Evolutionary conservation across 2,113 vertebrate species (phyloP).

Genomic region (Hemiprocne comata): DNA sequence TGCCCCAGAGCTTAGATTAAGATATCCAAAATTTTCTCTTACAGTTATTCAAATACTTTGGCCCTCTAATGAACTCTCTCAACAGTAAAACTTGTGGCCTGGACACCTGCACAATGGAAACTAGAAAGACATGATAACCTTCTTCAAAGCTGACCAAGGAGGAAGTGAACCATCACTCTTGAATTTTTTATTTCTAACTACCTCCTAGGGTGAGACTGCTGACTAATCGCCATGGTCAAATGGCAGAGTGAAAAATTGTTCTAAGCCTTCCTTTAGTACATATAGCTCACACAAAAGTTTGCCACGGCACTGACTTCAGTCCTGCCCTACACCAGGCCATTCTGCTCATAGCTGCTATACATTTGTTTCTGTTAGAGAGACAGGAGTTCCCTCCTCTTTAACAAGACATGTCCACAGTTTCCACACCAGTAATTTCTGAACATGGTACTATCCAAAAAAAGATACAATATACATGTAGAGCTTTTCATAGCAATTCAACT

Average conservation of each 20-base stretch:
- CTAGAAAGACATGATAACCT: not conserved
- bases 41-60: slow-evolving; percentile 33
- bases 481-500: not conserved
- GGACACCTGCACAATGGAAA: slow-evolving; percentile 44
- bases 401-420: not conserved
- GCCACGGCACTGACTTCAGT: not conserved
- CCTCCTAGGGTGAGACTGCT: not conserved
- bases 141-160: not conserved
- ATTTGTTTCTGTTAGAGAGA: not conserved
- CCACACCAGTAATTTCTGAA: not conserved
- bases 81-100: not conserved
- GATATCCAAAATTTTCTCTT: not conserved
- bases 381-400: not conserved
- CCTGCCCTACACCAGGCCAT: not conserved
- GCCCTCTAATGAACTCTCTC: not conserved
- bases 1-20: not conserved
- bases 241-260: not conserved
- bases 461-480: not conserved
- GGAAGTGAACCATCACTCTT: slow-evolving; percentile 4
- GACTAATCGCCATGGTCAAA: not conserved
- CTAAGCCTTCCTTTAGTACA: not conserved
- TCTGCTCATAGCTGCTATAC: rapidly evolving
- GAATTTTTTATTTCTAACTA: not conserved
- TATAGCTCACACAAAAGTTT: not conserved
- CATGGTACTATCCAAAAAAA: not conserved